Evolutionary conservation across 2,113 vertebrate species (phyloP), one percentile per base, ranked within the genome.

Genomic region (Lophius piscatorius): DNA sequence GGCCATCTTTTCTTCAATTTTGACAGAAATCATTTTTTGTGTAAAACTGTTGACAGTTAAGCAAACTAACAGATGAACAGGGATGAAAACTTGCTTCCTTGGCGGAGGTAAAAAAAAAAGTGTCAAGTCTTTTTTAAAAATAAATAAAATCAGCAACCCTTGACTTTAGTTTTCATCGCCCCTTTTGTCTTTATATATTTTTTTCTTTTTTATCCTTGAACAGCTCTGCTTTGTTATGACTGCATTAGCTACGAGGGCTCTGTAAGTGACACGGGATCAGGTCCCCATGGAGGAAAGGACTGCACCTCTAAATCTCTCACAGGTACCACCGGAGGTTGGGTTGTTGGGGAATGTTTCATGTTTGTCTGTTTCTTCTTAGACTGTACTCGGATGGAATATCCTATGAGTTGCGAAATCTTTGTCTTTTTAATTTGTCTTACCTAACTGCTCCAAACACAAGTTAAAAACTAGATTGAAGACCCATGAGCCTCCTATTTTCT

Each of bases 211-310:
- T 46, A 85, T 85, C 82, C 82, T 89, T 81, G 89, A 89, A 88
- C 89, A 92, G 91, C 91, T 88, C 90, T 92, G 86, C 89, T 92
- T 84, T 92, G 90, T 91, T 92, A 91, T 92, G 87, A 90, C 91
- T 91, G 91, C 90, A 90, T 91, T 91, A 91, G 89, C 90, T 86
- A 86, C 78, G 90, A 88, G 90, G 87, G 86, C 82, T 72, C 87
- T 60, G 68, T 90, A 85, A 83, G 61, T 88, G 85, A 74, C 87
- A 87, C 86, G 83, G 87, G 87, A 91, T 79, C 86, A 81, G 86
- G 56, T 70, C 82, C 88, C 74, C 52, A 74, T 64, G 70, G 83
- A 83, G 84, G 86, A 83, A 82, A 80, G 81, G 86, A 85, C 87
- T 84, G 63, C 87, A 80, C 71, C 54, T 80, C 88, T 88, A 90